A percentile compares a stretch with the other conserved stretches of the same genome.
Conservation (phyloP, 2,888 invertebrate species). For the Crocallis elinguaria region DNA sequence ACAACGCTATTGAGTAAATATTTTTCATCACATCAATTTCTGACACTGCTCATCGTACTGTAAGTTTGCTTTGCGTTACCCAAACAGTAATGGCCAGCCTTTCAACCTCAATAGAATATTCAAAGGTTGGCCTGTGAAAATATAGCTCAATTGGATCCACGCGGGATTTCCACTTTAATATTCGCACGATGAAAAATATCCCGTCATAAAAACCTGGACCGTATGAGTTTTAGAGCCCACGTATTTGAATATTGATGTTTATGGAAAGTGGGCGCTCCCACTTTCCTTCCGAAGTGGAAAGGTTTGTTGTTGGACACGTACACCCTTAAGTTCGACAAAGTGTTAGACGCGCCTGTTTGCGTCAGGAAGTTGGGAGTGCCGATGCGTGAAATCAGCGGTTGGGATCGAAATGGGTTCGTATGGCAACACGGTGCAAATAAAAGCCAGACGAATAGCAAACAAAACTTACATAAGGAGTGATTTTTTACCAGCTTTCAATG, state of each 20-base stretch:
- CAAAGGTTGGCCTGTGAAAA: slow-evolving; percentile 73
- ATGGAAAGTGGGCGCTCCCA: slow-evolving; percentile 57
- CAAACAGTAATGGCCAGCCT: slow-evolving; percentile 62
- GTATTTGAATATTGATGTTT: slow-evolving; percentile 80
- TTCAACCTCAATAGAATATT: slow-evolving; percentile 77
- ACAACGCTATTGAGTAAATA: slow-evolving; percentile 26
- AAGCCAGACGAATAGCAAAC: background rate
- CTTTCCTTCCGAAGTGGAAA: slow-evolving; percentile 5
- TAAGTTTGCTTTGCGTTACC: slow-evolving; percentile 50
- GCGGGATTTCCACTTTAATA: slow-evolving; percentile 75
- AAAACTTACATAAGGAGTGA: background rate
- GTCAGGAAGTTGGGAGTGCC: slow-evolving; percentile 8
- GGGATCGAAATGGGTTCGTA: slow-evolving; percentile 1
- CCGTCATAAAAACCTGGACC: slow-evolving; percentile 75
- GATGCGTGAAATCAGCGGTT: slow-evolving; percentile 3
- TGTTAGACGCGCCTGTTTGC: slow-evolving; percentile 12
- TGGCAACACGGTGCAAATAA: background rate
- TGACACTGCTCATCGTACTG: slow-evolving; percentile 44
- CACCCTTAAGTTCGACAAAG: slow-evolving; percentile 13
- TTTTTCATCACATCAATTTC: slow-evolving; percentile 33
- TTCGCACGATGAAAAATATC: slow-evolving; percentile 79
- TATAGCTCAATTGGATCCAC: slow-evolving; percentile 74
- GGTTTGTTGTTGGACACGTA: slow-evolving; percentile 13
- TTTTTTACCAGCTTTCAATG: no score
- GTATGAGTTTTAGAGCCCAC: slow-evolving; percentile 72